Percentiles rank a stretch among this genome's conserved stretches.
phyloP scores from a whole-genome alignment of 2,797 vertebrate species.

The Enteromius treurensis region DNA sequence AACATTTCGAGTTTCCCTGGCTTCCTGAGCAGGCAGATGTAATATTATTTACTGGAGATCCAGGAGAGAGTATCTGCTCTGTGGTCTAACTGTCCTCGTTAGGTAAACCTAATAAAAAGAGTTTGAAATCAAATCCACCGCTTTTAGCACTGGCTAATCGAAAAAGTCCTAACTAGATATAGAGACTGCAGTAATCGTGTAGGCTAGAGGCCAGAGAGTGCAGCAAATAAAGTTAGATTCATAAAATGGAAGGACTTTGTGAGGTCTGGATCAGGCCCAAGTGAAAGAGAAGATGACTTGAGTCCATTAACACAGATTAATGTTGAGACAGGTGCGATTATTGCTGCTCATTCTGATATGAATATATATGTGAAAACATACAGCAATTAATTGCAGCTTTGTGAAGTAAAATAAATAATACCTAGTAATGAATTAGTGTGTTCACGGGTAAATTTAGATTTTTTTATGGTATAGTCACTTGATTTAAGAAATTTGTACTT shows the following conservation, averaged over 20 bases:
- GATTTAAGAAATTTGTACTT: neutral
- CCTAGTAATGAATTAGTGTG: neutral
- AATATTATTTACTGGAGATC: conserved; percentile 71
- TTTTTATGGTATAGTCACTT: neutral
- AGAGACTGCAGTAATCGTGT: conserved; percentile 62
- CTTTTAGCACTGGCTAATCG: conserved; percentile 73
- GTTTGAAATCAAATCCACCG: conserved; percentile 74
- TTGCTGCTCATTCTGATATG: neutral
- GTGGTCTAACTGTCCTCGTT: conserved; percentile 72
- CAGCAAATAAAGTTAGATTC: conserved; percentile 72
- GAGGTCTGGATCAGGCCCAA: conserved; percentile 6
- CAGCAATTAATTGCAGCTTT: neutral
- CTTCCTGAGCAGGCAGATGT: conserved; percentile 63
- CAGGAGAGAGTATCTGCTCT: conserved; percentile 65
- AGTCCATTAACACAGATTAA: conserved; percentile 13
- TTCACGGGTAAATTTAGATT: neutral
- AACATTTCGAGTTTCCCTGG: conserved; percentile 58
- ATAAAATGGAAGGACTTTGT: conserved; percentile 65
- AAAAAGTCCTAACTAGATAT: conserved; percentile 72
- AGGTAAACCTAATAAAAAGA: conserved; percentile 78
- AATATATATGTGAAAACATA: neutral
- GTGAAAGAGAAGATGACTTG: conserved; percentile 23
- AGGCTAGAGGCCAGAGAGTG: conserved; percentile 66
- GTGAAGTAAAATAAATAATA: too few relatives aligned
- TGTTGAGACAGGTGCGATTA: neutral